These are phyloP conservation scores for Schrankia costaestrigalis DNA, from an alignment of 2,888 invertebrate genomes.

Conservation along the genomic window DNA sequence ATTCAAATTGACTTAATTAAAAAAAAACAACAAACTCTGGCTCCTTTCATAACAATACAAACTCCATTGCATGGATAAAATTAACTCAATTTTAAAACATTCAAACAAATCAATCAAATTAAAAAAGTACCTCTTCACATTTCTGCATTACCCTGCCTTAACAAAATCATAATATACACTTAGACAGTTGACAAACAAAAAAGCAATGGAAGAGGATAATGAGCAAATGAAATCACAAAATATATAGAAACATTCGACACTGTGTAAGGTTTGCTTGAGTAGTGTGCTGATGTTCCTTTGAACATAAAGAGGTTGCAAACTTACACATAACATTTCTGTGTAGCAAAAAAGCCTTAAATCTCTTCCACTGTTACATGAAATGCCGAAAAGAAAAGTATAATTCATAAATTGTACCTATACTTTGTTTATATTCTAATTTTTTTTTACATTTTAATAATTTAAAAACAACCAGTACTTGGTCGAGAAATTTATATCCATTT, in stretches of 20 bases:
- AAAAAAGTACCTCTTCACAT: constrained; percentile 78
- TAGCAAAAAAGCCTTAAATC: constrained; percentile 55
- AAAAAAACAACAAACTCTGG: constrained; percentile 76
- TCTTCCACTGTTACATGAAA: constrained; percentile 72
- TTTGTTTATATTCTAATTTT: constrained; percentile 80
- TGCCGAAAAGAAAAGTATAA: constrained; percentile 79
- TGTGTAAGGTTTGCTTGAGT: constrained; percentile 54
- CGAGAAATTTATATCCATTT: constrained; percentile 80
- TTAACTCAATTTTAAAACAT: constrained; percentile 76
- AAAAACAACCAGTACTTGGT: constrained; percentile 81
- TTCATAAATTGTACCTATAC: constrained; percentile 81
- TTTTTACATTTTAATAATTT: constrained; percentile 81
- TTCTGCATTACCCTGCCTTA: constrained; percentile 79
- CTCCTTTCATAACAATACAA: constrained; percentile 76
- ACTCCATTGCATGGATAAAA: constrained; percentile 78
- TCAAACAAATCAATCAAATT: constrained; percentile 75
- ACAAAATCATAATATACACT: constrained; percentile 76
- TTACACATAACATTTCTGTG: constrained; percentile 50
- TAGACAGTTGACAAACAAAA: constrained; percentile 72
- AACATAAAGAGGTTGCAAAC: constrained; percentile 35
- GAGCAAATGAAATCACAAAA: constrained; percentile 77
- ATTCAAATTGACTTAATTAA: constrained; percentile 73
- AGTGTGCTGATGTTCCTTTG: constrained; percentile 37
- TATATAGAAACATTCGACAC: constrained; percentile 60
- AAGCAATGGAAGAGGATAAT: constrained; percentile 76